Evolutionary conservation across 2,797 vertebrate genomes (phyloP).

Genomic region (Taenioides sp.): DNA sequence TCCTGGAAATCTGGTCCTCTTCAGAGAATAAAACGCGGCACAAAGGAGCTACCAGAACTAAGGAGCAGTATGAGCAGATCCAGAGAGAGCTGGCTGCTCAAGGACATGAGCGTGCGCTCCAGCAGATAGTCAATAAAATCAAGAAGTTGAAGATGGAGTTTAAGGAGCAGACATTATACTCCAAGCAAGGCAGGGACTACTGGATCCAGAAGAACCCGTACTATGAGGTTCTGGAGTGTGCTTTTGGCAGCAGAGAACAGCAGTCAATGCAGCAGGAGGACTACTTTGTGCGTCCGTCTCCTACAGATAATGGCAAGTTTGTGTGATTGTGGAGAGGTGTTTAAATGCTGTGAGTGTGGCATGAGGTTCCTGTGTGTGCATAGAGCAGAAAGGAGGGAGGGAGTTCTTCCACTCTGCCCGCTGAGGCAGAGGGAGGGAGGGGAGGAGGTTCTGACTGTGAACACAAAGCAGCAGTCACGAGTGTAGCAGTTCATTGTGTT

Average conservation of each 20-base stretch:
- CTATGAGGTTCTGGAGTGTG: conserved; percentile 1
- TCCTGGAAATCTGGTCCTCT: conserved; percentile 4
- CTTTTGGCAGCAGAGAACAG: background rate
- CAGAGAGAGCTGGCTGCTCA: background rate
- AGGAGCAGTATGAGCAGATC: background rate
- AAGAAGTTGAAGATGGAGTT: conserved; percentile 12
- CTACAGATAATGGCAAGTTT: conserved; percentile 6
- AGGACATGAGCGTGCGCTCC: background rate
- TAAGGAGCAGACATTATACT: conserved; percentile 2
- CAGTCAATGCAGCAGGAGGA: background rate
- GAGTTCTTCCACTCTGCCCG: background rate
- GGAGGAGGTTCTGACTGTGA: background rate
- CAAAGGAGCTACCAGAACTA: conserved; percentile 3
- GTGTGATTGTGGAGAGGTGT: background rate
- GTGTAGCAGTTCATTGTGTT: background rate
- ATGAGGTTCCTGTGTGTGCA: background rate
- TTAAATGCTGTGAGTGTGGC: background rate
- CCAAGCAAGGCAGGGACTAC: background rate
- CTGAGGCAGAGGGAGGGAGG: background rate
- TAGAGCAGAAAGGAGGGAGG: background rate
- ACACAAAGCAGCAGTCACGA: background rate
- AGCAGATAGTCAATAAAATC: conserved; percentile 13
- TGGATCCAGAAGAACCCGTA: conserved; percentile 8
- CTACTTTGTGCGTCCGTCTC: background rate
- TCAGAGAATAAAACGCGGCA: background rate